Conservation (phyloP, 2,797 vertebrate genomes). For the Falco biarmicus region DNA sequence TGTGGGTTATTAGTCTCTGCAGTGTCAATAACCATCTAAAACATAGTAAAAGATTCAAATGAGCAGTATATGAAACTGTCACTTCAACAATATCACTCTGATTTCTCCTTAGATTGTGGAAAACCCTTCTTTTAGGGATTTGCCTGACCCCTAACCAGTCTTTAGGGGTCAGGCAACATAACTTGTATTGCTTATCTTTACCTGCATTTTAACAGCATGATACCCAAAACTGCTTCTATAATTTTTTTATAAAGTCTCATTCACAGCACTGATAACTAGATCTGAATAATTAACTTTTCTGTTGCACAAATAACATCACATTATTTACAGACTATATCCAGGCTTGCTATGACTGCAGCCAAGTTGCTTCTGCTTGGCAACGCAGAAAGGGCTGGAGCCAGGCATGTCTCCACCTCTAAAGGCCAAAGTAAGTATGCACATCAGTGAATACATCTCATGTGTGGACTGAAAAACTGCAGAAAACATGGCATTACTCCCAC, state of each 20-base stretch:
- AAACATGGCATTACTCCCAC: neutral
- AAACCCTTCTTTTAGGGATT: neutral
- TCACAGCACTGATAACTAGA: neutral
- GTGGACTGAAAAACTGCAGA: neutral
- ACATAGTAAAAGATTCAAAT: constrained; percentile 35
- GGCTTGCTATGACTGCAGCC: neutral
- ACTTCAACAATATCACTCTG: neutral
- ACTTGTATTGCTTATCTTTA: neutral
- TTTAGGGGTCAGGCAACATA: neutral
- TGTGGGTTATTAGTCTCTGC: constrained; percentile 20
- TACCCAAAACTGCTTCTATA: neutral
- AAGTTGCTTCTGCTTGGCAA: neutral
- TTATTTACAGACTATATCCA: neutral
- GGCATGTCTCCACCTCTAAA: neutral
- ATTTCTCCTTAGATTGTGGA: neutral
- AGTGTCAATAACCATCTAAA: constrained; percentile 66
- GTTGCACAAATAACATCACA: neutral
- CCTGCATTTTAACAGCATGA: neutral
- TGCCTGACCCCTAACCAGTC: neutral
- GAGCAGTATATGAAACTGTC: neutral
- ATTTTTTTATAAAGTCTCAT: neutral
- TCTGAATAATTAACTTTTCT: neutral
- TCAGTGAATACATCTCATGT: neutral
- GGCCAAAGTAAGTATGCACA: neutral
- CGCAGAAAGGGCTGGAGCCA: neutral